Evolutionary conservation across 2,797 vertebrate species (phyloP).

Genomic region (Coccyzus lansbergi): DNA sequence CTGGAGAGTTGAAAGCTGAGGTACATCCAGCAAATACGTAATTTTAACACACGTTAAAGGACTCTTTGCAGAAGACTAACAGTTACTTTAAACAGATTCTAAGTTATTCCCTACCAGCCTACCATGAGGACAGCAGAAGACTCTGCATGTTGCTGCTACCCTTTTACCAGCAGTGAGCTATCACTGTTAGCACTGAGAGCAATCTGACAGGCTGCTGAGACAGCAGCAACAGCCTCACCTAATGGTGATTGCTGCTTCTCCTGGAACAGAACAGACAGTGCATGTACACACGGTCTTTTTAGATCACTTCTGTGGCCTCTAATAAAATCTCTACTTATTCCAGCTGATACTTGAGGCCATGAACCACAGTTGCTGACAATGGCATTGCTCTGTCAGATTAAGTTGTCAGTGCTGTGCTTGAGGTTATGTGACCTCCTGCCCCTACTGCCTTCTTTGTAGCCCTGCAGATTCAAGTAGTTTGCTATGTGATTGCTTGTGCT

Average conservation of each 20-base stretch:
- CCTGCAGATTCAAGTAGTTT: neutral
- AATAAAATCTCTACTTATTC: neutral
- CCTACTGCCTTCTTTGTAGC: neutral
- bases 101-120: neutral
- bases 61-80: slow-evolving; percentile 2
- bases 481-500: neutral
- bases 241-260: neutral
- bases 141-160: neutral
- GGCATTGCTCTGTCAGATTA: neutral
- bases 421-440: neutral
- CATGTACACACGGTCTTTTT: neutral
- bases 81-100: neutral
- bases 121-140: neutral
- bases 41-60: neutral
- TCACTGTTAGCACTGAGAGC: neutral
- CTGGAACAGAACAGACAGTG: neutral
- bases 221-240: slow-evolving; percentile 43
- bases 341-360: neutral
- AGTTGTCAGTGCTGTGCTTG: neutral
- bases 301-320: neutral
- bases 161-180: neutral
- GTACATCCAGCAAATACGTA: neutral
- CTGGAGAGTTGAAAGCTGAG: neutral
- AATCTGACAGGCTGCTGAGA: neutral
- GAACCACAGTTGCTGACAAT: neutral